Percentiles rank a stretch among this genome's conserved stretches.
Evolutionary conservation across 2,113 vertebrate species (phyloP).

Genomic region (Theristicus caerulescens): DNA sequence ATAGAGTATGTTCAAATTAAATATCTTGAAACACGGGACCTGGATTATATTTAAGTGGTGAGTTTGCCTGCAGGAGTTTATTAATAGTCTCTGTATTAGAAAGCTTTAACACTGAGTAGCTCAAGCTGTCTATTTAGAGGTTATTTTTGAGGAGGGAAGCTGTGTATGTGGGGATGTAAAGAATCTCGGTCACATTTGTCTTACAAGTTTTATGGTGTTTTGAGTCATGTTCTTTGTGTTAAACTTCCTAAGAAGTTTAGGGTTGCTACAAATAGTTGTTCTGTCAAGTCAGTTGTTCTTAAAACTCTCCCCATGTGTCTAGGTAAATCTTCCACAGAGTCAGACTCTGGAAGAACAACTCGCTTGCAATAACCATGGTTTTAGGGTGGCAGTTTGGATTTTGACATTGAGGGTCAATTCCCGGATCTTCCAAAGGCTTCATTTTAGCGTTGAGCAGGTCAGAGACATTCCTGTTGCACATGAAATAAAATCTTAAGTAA

Average conservation of each 20-base stretch:
- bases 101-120: not conserved
- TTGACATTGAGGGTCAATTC: not conserved
- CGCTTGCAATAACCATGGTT: not conserved
- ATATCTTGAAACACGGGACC: not conserved
- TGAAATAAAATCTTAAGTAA: not conserved
- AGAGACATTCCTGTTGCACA: not conserved
- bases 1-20: not conserved
- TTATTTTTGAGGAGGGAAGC: not conserved
- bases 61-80: not conserved
- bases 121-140: not conserved
- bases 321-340: not conserved
- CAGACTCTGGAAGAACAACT: not conserved
- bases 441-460: not conserved
- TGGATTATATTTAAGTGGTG: not conserved
- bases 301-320: not conserved
- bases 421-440: not conserved
- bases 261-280: not conserved
- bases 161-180: not conserved
- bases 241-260: not conserved
- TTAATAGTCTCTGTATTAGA: not conserved
- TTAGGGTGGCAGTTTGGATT: not conserved
- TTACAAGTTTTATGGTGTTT: not conserved
- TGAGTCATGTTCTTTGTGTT: not conserved
- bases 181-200: not conserved
- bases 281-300: not conserved